Evolutionary conservation across 2,888 invertebrate species (phyloP).

Genomic region (Timema cristinae): DNA sequence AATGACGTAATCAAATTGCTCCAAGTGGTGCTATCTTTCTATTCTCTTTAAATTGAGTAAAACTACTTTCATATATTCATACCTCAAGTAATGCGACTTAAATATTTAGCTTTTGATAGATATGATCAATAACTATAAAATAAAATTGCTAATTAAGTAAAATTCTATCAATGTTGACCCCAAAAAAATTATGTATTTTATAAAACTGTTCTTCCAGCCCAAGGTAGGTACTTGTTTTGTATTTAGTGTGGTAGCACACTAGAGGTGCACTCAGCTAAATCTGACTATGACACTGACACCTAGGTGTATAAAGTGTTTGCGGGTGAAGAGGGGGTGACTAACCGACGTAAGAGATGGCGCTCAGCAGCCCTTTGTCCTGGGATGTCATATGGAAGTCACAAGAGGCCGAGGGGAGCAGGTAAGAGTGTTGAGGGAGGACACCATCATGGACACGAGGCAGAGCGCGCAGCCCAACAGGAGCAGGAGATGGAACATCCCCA

Average conservation of each 20-base stretch:
- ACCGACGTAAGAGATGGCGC: conserved; percentile 64
- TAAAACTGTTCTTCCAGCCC: too few relatives aligned
- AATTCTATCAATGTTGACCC: too few relatives aligned
- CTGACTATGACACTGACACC: background rate
- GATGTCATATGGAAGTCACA: conserved; percentile 60
- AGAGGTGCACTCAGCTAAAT: background rate
- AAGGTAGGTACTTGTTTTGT: too few relatives aligned
- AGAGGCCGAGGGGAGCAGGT: conserved; percentile 59
- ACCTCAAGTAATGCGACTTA: too few relatives aligned
- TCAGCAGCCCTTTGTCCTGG: conserved; percentile 57
- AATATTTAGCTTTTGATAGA: too few relatives aligned
- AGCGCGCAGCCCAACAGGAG: conserved; percentile 58
- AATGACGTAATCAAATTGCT: too few relatives aligned
- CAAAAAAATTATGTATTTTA: too few relatives aligned
- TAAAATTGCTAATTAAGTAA: too few relatives aligned
- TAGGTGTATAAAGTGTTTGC: background rate
- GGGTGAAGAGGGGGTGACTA: conserved; percentile 32
- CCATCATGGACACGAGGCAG: conserved; percentile 64
- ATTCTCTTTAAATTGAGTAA: too few relatives aligned
- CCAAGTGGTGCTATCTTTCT: too few relatives aligned
- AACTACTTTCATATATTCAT: too few relatives aligned
- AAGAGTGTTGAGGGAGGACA: conserved; percentile 45
- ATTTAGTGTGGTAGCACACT: background rate
- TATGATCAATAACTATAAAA: too few relatives aligned
- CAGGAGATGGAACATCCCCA: conserved; percentile 58